Evolutionary conservation across 2,797 vertebrate genomes (phyloP), one percentile per base, ranked within the genome.

Genomic region (Phataginus tricuspis): DNA sequence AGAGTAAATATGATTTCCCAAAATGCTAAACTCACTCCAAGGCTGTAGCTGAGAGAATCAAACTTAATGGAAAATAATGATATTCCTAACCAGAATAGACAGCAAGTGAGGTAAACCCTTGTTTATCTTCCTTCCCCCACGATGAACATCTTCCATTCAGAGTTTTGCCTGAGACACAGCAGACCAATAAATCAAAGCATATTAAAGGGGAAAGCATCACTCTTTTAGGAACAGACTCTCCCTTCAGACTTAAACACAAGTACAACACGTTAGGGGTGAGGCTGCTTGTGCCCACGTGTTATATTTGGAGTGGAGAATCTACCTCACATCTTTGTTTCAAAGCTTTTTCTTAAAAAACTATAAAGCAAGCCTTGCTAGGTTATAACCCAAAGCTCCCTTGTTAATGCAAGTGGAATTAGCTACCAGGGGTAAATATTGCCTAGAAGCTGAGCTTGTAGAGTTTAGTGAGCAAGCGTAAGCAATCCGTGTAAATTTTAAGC

Each of bases 1-100:
- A 51, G 90, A 79, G 63, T 87, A 93, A 75, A 69, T 89, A 82
- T 90, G 68, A 94, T 94, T 96, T 94, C 80, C 86, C 75, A 27
- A n/a, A 45, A 78, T 57, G 93, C 59, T 59, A 23, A 55, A 45
- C 42, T 85, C 64, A 75, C 72, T 82, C 37, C 42, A 84, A 11
- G 49, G 16, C 66, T 42, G 27, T 21, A 55, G 63, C 71, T 29
- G 31, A 55, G 78, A 86, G 63, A 82, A 31, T 86, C 27, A 49
- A 15, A 59, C 59, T 23, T 96, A 89, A 84, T 86, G 66, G 89
- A 64, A 92, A 96, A 23, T 95, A 80, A 80, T 51, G 66, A 64
- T 57, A 49, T 37, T 42, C 39, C 37, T 96, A 89, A 96, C 29
- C 23, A 4, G 64, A 94, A 61, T 19, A 90, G 97, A 96, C 91